Conservation (phyloP, 2,113 vertebrate species). For the Anarhynchus alexandrinus region DNA sequence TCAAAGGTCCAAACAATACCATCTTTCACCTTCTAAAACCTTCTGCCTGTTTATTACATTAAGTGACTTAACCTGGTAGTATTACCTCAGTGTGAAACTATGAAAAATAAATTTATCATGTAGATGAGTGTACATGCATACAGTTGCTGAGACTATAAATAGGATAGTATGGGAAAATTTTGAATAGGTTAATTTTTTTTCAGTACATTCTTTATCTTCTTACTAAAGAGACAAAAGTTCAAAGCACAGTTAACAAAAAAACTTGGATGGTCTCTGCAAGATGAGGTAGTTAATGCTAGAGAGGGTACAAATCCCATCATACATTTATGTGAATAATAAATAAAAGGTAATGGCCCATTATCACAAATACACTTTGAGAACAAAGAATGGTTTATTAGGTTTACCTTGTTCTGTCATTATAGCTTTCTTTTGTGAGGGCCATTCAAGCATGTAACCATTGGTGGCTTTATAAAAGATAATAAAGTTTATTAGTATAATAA, state of each 20-base stretch:
- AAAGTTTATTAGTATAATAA: slow-evolving; percentile 73
- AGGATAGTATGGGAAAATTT: not conserved
- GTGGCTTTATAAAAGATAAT: slow-evolving; percentile 57
- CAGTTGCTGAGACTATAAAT: not conserved
- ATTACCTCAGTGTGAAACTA: not conserved
- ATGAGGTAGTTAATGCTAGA: not conserved
- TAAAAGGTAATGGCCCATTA: slow-evolving; percentile 64
- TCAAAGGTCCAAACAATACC: not conserved
- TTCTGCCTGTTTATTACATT: not conserved
- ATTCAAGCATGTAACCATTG: slow-evolving; percentile 55
- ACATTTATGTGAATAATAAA: slow-evolving; percentile 65
- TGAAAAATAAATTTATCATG: not conserved
- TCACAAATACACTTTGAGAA: slow-evolving; percentile 41
- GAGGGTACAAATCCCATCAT: not conserved
- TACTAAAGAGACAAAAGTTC: not conserved
- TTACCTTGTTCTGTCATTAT: slow-evolving; percentile 66
- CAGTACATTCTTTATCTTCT: not conserved
- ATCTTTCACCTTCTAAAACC: not conserved
- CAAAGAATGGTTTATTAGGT: slow-evolving; percentile 69
- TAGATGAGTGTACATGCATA: not conserved
- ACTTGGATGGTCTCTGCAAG: not conserved
- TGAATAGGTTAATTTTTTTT: not conserved
- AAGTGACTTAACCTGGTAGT: not conserved
- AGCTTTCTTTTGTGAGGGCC: slow-evolving; percentile 26
- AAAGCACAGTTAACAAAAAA: not conserved